phyloP scores from a whole-genome alignment of 1,140 invertebrate genomes.

The Achroia grisella region DNA sequence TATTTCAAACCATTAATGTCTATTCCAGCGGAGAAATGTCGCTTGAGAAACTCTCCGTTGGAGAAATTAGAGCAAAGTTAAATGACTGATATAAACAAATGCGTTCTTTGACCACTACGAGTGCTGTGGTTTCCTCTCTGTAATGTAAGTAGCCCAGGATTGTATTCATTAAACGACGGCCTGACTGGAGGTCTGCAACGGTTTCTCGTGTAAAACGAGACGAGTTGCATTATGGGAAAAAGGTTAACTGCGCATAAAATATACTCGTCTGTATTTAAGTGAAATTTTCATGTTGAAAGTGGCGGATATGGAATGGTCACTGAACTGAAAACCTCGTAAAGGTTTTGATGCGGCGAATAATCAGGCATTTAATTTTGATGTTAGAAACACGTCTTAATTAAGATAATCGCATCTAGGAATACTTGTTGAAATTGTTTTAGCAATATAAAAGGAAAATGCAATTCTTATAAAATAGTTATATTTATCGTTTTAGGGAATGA shows the following conservation, averaged over 20 bases:
- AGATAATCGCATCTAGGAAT: too few species aligned
- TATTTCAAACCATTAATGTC: constrained; percentile 16
- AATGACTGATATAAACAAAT: constrained; percentile 29
- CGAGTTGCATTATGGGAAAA: constrained; percentile 44
- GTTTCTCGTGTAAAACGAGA: constrained; percentile 63
- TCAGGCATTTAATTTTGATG: too few species aligned
- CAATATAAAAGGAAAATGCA: too few species aligned
- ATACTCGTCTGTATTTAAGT: constrained; percentile 12
- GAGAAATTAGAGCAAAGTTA: constrained; percentile 43
- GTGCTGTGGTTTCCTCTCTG: constrained; percentile 45
- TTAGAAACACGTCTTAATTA: too few species aligned
- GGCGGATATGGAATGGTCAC: constrained; percentile 1
- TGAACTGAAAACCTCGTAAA: background rate
- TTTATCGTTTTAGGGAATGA: too few species aligned
- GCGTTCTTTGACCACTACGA: constrained; percentile 32
- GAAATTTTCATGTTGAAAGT: constrained; percentile 13
- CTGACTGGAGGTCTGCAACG: constrained; percentile 46
- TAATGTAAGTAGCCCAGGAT: constrained; percentile 58
- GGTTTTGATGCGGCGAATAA: background rate
- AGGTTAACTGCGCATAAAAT: constrained; percentile 46
- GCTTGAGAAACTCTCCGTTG: constrained; percentile 6
- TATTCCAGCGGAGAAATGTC: constrained; percentile 8
- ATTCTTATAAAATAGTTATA: too few species aligned
- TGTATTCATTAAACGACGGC: constrained; percentile 56
- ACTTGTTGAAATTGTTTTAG: too few species aligned